Evolutionary conservation across 2,888 invertebrate species (phyloP).

Genomic region (Dicycla oo): DNA sequence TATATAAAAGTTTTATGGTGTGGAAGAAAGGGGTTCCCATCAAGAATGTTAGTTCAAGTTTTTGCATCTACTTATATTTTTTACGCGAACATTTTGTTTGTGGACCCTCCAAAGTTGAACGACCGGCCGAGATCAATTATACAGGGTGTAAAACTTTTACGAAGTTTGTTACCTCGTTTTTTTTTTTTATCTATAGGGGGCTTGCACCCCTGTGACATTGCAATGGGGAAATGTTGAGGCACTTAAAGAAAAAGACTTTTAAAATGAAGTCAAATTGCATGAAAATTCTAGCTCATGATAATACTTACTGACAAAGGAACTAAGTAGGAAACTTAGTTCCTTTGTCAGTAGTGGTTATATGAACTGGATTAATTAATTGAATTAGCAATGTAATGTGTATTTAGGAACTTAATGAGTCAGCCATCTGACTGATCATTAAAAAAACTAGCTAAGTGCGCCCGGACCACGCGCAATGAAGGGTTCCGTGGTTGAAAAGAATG

Average conservation of each 20-base stretch:
- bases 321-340: too few species aligned
- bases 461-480: too few species aligned
- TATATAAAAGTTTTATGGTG: constrained; percentile 87
- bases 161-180: constrained; percentile 46
- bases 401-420: not conserved
- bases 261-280: constrained; percentile 33
- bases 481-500: too few species aligned
- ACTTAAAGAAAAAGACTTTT: constrained; percentile 25
- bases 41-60: constrained; percentile 83
- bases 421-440: not conserved
- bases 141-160: constrained; percentile 55
- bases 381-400: not conserved
- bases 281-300: not conserved
- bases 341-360: not conserved
- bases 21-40: constrained; percentile 87
- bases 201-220: constrained; percentile 43
- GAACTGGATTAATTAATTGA: not conserved
- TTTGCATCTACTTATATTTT: constrained; percentile 79
- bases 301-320: too few species aligned
- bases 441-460: too few species aligned
- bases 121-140: constrained; percentile 59
- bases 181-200: constrained; percentile 41
- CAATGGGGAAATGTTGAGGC: constrained; percentile 27
- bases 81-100: constrained; percentile 68
- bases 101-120: constrained; percentile 45